Percentiles rank a stretch among this genome's conserved stretches.
Evolutionary conservation across 2,888 invertebrate species (phyloP).

Genomic region (Limulus polyphemus): DNA sequence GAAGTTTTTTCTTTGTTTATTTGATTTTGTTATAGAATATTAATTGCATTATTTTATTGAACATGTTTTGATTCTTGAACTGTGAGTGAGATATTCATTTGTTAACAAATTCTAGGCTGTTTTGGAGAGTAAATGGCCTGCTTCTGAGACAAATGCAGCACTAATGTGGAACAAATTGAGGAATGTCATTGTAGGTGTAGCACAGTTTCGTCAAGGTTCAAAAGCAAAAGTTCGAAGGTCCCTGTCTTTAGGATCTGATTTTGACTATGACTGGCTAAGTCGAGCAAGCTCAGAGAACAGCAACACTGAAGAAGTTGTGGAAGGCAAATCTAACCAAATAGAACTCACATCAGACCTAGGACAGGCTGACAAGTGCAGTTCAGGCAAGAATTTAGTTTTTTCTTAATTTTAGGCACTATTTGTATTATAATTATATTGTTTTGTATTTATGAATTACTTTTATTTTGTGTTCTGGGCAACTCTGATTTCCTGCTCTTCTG

Average conservation of each 20-base stretch:
- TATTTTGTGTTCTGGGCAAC: too few species aligned
- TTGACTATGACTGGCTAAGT: constrained; percentile 23
- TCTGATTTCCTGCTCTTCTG: too few species aligned
- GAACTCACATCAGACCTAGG: constrained; percentile 15
- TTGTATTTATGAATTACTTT: too few species aligned
- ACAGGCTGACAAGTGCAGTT: constrained; percentile 27
- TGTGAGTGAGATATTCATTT: too few species aligned
- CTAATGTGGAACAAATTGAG: constrained; percentile 86
- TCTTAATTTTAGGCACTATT: too few species aligned
- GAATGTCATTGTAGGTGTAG: constrained; percentile 79
- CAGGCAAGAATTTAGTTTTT: constrained; percentile 24
- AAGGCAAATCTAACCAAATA: constrained; percentile 21
- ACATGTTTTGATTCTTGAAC: too few species aligned
- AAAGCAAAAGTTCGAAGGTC: constrained; percentile 29
- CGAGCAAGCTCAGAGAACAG: constrained; percentile 35
- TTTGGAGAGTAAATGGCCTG: constrained; percentile 88
- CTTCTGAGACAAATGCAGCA: constrained; percentile 59
- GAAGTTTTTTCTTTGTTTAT: too few species aligned
- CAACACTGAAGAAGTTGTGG: constrained; percentile 33
- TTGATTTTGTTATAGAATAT: too few species aligned
- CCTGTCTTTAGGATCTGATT: constrained; percentile 32
- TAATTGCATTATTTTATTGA: too few species aligned
- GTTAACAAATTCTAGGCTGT: constrained; percentile 45
- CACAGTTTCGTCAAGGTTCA: constrained; percentile 69
- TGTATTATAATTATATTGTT: too few species aligned